Evolutionary conservation across 1,140 invertebrate species (phyloP).

Genomic region (Stegodyphus dumicola): DNA sequence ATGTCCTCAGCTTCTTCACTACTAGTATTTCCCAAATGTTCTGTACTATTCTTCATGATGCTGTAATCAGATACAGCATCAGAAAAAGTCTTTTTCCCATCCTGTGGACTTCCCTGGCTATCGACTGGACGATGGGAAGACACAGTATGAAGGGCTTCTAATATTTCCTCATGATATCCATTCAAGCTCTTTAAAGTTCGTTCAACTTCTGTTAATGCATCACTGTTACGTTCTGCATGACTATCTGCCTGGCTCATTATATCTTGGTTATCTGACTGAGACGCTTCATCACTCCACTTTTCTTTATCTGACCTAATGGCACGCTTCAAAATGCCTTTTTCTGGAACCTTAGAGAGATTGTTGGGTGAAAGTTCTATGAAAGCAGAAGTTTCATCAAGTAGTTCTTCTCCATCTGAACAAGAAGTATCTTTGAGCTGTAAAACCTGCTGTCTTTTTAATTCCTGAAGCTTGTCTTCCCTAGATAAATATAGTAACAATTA

Average conservation of each 20-base stretch:
- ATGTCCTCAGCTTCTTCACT: constrained; percentile 68
- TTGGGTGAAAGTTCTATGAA: constrained; percentile 84
- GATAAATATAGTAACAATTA: neutral
- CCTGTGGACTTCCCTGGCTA: constrained; percentile 49
- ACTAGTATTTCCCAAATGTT: constrained; percentile 68
- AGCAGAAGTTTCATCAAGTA: constrained; percentile 78
- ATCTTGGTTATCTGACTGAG: constrained; percentile 76
- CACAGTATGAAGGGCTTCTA: constrained; percentile 78
- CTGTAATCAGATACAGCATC: constrained; percentile 37
- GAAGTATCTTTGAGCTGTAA: constrained; percentile 59
- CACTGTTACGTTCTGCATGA: constrained; percentile 66
- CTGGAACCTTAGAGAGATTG: constrained; percentile 79
- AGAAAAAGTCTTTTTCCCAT: constrained; percentile 35
- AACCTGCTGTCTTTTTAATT: constrained; percentile 62
- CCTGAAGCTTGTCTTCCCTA: constrained; percentile 65
- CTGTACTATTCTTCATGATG: constrained; percentile 44
- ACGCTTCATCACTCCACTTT: constrained; percentile 77
- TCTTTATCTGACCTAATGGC: constrained; percentile 78
- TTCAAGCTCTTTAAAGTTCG: constrained; percentile 85
- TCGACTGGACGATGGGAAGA: constrained; percentile 44
- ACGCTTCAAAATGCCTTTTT: constrained; percentile 84
- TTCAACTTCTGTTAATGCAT: constrained; percentile 77
- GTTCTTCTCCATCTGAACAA: constrained; percentile 56
- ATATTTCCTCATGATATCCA: constrained; percentile 92
- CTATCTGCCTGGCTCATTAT: constrained; percentile 63